These are phyloP conservation scores for Psammodynastes pulverulentus DNA, from an alignment of 2,113 vertebrate genomes.

Conservation along the genomic window DNA sequence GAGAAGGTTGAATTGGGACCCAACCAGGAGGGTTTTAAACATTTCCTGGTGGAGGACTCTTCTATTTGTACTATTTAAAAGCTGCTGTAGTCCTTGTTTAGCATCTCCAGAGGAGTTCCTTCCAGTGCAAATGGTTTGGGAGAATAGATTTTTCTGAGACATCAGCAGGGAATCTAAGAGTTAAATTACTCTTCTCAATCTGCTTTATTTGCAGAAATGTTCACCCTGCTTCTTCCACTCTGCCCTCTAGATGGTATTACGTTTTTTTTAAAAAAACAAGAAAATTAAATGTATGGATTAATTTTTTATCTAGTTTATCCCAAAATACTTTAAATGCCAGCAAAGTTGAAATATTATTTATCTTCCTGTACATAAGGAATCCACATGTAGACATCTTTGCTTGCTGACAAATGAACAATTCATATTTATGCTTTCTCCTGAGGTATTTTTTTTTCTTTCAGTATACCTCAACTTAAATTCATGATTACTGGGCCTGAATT, in stretches of 20 bases:
- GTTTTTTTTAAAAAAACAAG: not conserved
- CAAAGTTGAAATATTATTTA: slow-evolving; percentile 31
- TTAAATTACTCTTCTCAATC: not conserved
- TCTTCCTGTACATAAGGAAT: slow-evolving; percentile 41
- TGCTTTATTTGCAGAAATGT: not conserved
- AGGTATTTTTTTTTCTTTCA: slow-evolving; percentile 1
- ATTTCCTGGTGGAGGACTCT: not conserved
- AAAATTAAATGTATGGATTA: not conserved
- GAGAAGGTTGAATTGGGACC: not conserved
- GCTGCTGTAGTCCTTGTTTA: not conserved
- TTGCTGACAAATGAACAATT: not conserved
- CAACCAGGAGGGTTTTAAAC: not conserved
- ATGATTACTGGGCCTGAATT: slow-evolving; percentile 10
- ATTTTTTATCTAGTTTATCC: not conserved
- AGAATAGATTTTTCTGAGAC: not conserved
- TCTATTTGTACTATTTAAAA: not conserved
- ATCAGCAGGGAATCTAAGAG: not conserved
- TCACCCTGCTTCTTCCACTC: not conserved
- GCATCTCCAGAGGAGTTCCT: not conserved
- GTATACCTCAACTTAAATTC: not conserved
- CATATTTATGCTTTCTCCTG: not conserved
- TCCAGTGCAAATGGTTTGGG: not conserved
- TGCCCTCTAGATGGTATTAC: not conserved
- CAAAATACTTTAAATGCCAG: not conserved
- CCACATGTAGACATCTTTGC: slow-evolving; percentile 32